These are phyloP conservation scores for Lemur catta DNA, from an alignment of 2,797 vertebrate species.

Conservation along the genomic window DNA sequence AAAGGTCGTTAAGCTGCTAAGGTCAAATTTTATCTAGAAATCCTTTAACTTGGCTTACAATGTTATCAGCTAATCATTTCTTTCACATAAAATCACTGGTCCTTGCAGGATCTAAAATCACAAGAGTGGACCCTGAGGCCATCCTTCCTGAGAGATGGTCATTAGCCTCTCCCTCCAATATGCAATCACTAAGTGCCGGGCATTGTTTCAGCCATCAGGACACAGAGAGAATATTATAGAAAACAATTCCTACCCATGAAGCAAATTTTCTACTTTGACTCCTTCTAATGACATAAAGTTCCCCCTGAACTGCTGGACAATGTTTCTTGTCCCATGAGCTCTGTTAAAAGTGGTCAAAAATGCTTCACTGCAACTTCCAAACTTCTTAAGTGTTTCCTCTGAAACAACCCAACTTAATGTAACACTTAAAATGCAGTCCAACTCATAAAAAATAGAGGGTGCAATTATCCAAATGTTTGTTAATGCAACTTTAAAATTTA, in stretches of 20 bases:
- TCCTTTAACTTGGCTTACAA: not conserved
- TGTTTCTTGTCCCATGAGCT: not conserved
- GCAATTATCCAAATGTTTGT: not conserved
- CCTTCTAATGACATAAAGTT: rapidly evolving
- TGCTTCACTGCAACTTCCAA: not conserved
- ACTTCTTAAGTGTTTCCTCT: not conserved
- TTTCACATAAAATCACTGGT: not conserved
- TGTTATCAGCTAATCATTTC: not conserved
- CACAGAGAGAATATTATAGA: not conserved
- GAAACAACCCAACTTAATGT: not conserved
- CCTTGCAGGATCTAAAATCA: not conserved
- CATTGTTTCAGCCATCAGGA: not conserved
- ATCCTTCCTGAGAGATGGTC: not conserved
- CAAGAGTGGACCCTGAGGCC: too few relatives aligned
- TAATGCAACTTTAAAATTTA: not conserved
- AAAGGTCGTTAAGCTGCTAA: not conserved
- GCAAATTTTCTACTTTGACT: not conserved
- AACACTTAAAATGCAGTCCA: not conserved
- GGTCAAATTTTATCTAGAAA: not conserved
- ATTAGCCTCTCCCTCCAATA: rapidly evolving
- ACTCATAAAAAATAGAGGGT: not conserved
- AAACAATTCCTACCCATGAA: not conserved
- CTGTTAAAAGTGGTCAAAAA: not conserved
- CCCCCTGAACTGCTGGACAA: not conserved
- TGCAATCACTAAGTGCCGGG: not conserved